Percentiles rank a stretch among this genome's conserved stretches.
phyloP scores from a whole-genome alignment of 2,888 invertebrate genomes.

The Athalia cordata region DNA sequence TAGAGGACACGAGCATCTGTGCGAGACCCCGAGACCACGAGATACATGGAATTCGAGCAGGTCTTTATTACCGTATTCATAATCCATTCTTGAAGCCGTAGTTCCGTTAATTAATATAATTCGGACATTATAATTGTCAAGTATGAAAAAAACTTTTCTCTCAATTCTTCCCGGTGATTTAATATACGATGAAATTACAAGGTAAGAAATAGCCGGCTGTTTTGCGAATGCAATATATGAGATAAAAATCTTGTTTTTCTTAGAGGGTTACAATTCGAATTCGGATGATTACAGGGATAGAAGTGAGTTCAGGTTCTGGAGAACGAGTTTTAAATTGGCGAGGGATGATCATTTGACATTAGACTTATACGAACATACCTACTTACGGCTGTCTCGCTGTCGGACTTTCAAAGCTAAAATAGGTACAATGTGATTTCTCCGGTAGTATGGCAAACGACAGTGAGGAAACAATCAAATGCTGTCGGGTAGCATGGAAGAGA shows the following conservation, averaged over 20 bases:
- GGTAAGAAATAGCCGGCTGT: too few species aligned
- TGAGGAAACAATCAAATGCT: constrained; percentile 30
- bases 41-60: background rate
- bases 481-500: background rate
- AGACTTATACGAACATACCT: background rate
- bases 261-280: background rate
- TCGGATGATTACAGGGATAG: background rate
- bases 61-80: background rate
- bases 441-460: constrained; percentile 3
- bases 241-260: too few species aligned
- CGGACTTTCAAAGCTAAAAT: constrained; percentile 32
- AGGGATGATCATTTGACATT: constrained; percentile 14
- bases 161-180: too few species aligned
- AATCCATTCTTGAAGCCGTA: background rate
- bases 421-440: constrained; percentile 43
- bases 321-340: constrained; percentile 18
- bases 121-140: too few species aligned
- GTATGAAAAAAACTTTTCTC: too few species aligned
- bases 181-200: too few species aligned
- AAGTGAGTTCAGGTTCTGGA: constrained; percentile 8
- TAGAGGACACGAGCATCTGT: constrained; percentile 17
- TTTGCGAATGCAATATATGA: too few species aligned
- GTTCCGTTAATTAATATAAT: background rate
- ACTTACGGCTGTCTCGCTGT: constrained; percentile 1
- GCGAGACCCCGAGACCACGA: constrained; percentile 14